Conservation (phyloP, 2,113 vertebrate species). For the Thryonomys swinderianus region DNA sequence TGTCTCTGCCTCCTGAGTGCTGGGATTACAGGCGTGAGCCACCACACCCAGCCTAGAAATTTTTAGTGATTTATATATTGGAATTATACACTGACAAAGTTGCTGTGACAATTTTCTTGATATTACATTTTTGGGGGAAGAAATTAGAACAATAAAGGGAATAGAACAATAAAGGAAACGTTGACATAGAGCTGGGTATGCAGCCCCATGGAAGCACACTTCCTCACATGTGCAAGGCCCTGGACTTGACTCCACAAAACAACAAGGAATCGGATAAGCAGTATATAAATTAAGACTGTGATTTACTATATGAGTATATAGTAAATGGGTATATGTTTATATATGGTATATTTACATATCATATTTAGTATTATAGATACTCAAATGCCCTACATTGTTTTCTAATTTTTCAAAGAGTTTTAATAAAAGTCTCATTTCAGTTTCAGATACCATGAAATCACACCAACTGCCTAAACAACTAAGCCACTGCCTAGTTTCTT, state of each 20-base stretch:
- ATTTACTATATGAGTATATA: background rate
- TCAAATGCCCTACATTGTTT: background rate
- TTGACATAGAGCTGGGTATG: background rate
- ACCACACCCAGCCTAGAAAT: too few relatives aligned
- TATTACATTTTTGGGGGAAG: background rate
- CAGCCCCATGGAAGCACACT: background rate
- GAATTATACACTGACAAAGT: background rate
- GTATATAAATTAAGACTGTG: background rate
- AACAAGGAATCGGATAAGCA: background rate
- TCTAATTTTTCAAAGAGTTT: background rate
- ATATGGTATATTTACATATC: background rate
- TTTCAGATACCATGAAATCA: background rate
- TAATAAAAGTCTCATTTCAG: background rate
- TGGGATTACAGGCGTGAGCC: too few relatives aligned
- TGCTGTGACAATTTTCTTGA: background rate
- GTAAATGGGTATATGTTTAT: too few relatives aligned
- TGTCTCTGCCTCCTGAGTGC: too few relatives aligned
- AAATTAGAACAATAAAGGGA: background rate
- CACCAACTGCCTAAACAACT: background rate
- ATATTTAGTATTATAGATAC: background rate
- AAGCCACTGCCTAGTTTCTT: background rate
- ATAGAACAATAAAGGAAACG: background rate
- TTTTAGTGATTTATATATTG: background rate
- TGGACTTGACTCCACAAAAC: background rate
- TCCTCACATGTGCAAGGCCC: background rate